Conservation (phyloP, 1,140 invertebrate species). For the Sweltsa coloradensis region DNA sequence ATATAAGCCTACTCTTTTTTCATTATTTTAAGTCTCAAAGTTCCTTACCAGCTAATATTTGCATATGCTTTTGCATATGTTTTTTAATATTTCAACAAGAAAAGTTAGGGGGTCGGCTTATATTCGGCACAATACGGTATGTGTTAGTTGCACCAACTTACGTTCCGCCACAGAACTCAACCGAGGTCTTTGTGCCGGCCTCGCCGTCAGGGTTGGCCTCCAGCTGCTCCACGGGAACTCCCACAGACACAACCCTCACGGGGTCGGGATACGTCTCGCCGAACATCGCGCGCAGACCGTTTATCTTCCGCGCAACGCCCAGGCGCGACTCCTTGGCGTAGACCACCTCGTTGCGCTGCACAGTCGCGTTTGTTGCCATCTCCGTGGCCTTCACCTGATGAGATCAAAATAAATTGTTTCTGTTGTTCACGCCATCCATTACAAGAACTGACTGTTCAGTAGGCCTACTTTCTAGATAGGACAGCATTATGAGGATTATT, state of each 20-base stretch:
- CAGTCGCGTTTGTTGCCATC: constrained; percentile 61
- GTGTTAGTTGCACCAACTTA: constrained; percentile 30
- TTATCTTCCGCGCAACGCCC: constrained; percentile 77
- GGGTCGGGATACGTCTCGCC: constrained; percentile 99
- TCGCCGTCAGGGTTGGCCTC: constrained; percentile 71
- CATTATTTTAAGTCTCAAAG: too few species aligned
- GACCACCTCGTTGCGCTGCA: constrained; percentile 68
- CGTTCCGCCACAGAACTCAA: constrained; percentile 99
- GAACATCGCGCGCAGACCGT: constrained; percentile 94
- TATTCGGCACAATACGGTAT: too few species aligned
- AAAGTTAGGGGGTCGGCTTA: too few species aligned
- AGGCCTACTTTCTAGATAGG: too few species aligned
- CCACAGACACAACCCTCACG: constrained; percentile 91
- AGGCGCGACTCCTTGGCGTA: constrained; percentile 84
- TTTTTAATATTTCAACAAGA: too few species aligned
- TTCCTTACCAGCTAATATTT: too few species aligned
- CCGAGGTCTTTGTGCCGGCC: constrained; percentile 71
- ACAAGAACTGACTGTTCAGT: too few species aligned
- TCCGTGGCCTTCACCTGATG: constrained; percentile 83
- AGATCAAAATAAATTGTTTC: too few species aligned
- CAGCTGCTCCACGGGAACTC: constrained; percentile 81
- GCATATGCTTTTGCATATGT: too few species aligned
- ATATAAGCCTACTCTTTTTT: too few species aligned
- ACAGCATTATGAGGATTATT: too few species aligned
- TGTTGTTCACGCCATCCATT: too few species aligned